phyloP scores from a whole-genome alignment of 2,888 invertebrate species.

The Ernsta delagoae region DNA sequence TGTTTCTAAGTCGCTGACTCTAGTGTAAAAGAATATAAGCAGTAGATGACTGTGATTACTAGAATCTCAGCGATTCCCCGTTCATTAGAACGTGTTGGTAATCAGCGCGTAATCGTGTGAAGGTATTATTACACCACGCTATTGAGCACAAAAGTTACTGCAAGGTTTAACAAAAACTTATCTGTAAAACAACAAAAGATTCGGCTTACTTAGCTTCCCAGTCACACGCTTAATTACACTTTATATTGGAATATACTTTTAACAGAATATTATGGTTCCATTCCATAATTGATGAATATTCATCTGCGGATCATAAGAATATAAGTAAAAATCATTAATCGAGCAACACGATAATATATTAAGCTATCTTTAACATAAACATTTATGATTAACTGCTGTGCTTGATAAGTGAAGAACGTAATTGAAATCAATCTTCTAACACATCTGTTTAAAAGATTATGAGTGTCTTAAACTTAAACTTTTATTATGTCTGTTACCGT shows the following conservation, averaged over 20 bases:
- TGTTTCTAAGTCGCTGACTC: too few relatives aligned
- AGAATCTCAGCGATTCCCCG: conserved; percentile 49
- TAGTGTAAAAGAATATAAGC: too few relatives aligned
- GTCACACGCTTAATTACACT: conserved; percentile 71
- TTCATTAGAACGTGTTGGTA: conserved; percentile 60
- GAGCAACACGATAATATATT: too few relatives aligned
- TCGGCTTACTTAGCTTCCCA: conserved; percentile 78
- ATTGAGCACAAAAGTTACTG: conserved; percentile 66
- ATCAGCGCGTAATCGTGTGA: conserved; percentile 72
- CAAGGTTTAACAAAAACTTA: conserved; percentile 77
- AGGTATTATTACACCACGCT: conserved; percentile 68
- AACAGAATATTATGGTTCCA: too few relatives aligned
- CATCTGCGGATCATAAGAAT: neutral
- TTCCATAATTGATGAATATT: neutral
- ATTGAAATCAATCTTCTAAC: too few relatives aligned
- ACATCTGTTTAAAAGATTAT: too few relatives aligned
- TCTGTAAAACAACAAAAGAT: conserved; percentile 76
- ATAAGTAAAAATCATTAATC: too few relatives aligned
- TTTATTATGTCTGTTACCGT: too few relatives aligned
- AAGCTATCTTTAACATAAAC: too few relatives aligned
- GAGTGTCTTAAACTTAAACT: too few relatives aligned
- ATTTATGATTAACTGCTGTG: too few relatives aligned
- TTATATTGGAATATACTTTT: conserved; percentile 54
- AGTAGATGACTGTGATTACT: conserved; percentile 15
- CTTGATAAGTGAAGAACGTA: too few relatives aligned